Percentiles rank a stretch among this genome's conserved stretches.
These are phyloP conservation scores for Ophioderma brevispina DNA, from an alignment of 35 echinoderm and acorn worm genomes.

Conservation along the genomic window DNA sequence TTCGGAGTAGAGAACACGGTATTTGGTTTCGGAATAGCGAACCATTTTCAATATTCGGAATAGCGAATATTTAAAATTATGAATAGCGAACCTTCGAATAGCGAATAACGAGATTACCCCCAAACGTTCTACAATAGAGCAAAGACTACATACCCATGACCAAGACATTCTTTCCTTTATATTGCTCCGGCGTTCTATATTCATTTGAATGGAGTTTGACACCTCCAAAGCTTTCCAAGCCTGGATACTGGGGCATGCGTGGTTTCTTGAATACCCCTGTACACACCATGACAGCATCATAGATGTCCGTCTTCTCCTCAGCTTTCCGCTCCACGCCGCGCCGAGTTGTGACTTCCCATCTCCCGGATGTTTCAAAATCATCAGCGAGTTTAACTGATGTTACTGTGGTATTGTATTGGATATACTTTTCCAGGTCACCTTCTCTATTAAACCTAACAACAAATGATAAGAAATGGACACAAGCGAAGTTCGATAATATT, in stretches of 20 bases:
- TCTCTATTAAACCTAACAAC: too few relatives aligned
- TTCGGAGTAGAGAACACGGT: too few relatives aligned
- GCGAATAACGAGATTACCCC: too few relatives aligned
- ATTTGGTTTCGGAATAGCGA: too few relatives aligned
- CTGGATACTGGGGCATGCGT: constrained; percentile 49
- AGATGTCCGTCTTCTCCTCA: constrained; percentile 15
- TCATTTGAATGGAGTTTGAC: constrained; percentile 72
- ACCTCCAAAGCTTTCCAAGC: constrained; percentile 77
- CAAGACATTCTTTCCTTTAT: constrained; percentile 66
- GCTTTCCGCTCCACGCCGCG: constrained; percentile 5
- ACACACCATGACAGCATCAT: constrained; percentile 88
- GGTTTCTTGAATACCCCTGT: constrained; percentile 57
- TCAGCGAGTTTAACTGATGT: constrained; percentile 38
- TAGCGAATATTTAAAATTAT: too few relatives aligned
- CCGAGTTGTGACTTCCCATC: constrained; percentile 56
- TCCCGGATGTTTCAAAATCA: constrained; percentile 42
- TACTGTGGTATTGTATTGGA: constrained; percentile 80
- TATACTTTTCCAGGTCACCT: constrained; percentile 45
- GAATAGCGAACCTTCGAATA: too few relatives aligned
- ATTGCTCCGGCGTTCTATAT: constrained; percentile 52
- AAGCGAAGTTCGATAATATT: too few relatives aligned
- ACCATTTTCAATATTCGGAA: too few relatives aligned
- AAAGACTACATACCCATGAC: constrained; percentile 82
- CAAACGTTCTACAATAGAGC: too few relatives aligned
- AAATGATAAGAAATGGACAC: too few relatives aligned